Conservation (phyloP, 2,113 vertebrate species). For the Dendrocopos noguchii region DNA sequence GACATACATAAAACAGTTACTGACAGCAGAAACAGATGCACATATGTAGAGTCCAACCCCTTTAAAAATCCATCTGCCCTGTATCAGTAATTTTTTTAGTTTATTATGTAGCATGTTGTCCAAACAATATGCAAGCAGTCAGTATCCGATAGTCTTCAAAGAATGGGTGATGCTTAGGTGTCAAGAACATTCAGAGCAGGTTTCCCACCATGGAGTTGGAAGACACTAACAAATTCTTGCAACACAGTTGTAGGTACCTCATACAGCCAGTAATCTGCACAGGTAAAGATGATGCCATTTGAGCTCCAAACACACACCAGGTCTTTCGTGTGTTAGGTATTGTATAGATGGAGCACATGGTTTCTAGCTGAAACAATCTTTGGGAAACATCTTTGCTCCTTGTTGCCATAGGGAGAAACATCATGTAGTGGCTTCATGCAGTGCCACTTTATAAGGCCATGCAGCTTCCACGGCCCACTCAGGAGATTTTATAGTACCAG, state of each 20-base stretch:
- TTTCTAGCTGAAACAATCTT: background rate
- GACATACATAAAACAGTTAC: slow-evolving; percentile 18
- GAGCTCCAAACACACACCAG: background rate
- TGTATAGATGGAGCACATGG: background rate
- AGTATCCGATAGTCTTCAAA: background rate
- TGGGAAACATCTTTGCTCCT: background rate
- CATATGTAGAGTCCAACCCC: slow-evolving; percentile 1
- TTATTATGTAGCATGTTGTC: background rate
- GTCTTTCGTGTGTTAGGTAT: background rate
- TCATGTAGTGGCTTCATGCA: background rate
- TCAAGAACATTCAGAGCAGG: background rate
- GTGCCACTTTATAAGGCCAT: background rate
- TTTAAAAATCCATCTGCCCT: slow-evolving; percentile 51
- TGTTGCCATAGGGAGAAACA: background rate
- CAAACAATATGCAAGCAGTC: slow-evolving; percentile 16
- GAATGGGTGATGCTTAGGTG: background rate
- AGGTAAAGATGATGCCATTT: background rate
- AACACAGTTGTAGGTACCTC: background rate
- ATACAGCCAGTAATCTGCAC: background rate
- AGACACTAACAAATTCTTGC: background rate
- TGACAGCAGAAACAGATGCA: slow-evolving; percentile 8
- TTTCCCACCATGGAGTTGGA: background rate
- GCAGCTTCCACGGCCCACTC: background rate
- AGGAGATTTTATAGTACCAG: background rate
- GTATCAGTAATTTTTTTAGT: background rate